These are phyloP conservation scores for Argya squamiceps DNA, from an alignment of 2,797 vertebrate genomes.

Conservation along the genomic window DNA sequence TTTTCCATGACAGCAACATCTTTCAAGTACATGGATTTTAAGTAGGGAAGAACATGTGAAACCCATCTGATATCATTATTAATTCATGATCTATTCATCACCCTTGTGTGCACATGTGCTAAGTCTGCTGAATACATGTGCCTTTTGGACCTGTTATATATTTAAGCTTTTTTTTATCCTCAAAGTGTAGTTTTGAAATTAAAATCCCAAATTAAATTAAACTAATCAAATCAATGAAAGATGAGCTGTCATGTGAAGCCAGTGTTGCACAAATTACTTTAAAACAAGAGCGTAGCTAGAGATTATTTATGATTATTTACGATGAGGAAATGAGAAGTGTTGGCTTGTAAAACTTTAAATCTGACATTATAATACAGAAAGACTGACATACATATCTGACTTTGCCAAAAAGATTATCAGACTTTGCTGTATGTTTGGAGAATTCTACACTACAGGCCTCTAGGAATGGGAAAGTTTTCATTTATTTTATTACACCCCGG, in stretches of 20 bases:
- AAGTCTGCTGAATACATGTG: not conserved
- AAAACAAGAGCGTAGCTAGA: not conserved
- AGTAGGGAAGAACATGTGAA: not conserved
- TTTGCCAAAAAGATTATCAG: not conserved
- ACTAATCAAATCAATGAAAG: not conserved
- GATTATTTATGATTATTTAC: not conserved
- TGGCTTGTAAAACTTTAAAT: not conserved
- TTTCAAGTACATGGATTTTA: constrained; percentile 38
- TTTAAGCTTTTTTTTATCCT: not conserved
- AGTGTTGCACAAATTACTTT: not conserved
- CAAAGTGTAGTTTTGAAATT: not conserved
- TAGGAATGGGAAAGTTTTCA: not conserved
- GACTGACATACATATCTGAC: not conserved
- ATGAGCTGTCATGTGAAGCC: not conserved
- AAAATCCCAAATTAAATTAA: not conserved
- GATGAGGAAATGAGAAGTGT: not conserved
- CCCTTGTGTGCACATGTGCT: not conserved
- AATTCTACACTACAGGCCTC: not conserved
- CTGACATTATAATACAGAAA: not conserved
- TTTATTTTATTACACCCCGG: not conserved
- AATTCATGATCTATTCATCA: constrained; percentile 31
- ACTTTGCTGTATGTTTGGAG: not conserved
- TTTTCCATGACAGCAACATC: constrained; percentile 25
- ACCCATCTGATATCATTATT: constrained; percentile 37
- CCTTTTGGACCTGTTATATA: not conserved